Conservation (phyloP, 1,140 invertebrate genomes). For the Ostrea denselamellosa region DNA sequence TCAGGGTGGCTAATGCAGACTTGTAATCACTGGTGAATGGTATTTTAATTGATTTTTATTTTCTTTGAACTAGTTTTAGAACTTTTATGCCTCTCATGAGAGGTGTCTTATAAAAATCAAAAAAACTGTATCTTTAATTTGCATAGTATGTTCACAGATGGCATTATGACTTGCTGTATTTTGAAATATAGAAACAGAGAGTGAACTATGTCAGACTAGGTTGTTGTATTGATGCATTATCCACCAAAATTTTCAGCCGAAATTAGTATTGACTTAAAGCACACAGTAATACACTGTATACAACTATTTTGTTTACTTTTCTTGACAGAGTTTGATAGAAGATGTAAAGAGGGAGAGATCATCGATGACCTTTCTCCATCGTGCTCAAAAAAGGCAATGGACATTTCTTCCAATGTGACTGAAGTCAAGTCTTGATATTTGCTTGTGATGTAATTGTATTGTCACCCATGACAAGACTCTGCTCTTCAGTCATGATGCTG, state of each 20-base stretch:
- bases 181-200: no score
- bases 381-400: constrained; percentile 26
- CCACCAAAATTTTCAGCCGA: not conserved
- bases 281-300: not conserved
- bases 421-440: not conserved
- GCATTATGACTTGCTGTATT: not conserved
- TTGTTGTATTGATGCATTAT: no score
- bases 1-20: no score
- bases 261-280: not conserved
- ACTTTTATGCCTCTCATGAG: no score
- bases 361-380: constrained; percentile 28
- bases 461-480: not conserved
- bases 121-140: no score
- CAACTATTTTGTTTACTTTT: not conserved
- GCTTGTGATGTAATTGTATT: not conserved
- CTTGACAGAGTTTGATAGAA: constrained; percentile 44
- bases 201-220: no score
- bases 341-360: constrained; percentile 42
- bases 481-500: not conserved
- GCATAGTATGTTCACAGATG: not conserved
- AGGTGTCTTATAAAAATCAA: no score
- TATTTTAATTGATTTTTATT: no score
- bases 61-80: no score
- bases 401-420: not conserved
- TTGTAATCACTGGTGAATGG: no score